These are phyloP conservation scores for Holcopasites calliopsidis DNA, from an alignment of 1,140 invertebrate genomes.

Conservation along the genomic window DNA sequence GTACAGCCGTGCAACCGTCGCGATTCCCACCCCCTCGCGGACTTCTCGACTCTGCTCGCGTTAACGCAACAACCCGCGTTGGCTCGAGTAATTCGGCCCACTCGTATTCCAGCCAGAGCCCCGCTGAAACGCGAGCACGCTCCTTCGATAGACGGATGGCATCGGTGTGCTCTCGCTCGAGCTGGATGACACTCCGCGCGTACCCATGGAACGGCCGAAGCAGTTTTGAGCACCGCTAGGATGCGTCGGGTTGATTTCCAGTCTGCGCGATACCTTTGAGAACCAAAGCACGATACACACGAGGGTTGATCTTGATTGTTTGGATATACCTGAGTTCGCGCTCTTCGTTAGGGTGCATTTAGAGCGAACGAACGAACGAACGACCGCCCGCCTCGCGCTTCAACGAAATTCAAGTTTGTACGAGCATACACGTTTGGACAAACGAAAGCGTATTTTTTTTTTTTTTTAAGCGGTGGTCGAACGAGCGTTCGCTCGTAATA, in stretches of 20 bases:
- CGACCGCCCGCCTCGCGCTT: too few species aligned
- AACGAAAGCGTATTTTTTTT: too few species aligned
- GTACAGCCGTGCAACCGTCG: background rate
- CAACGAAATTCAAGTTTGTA: too few species aligned
- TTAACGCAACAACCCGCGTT: slow-evolving; percentile 25
- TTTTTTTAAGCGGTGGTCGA: background rate
- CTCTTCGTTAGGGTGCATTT: too few species aligned
- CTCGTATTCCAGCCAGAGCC: slow-evolving; percentile 54
- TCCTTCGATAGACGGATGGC: slow-evolving; percentile 33
- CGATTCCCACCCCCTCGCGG: background rate
- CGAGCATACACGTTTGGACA: too few species aligned
- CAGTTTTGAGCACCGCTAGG: slow-evolving; percentile 6
- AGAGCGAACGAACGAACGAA: too few species aligned
- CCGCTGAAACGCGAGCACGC: slow-evolving; percentile 20
- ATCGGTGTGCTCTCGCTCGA: slow-evolving; percentile 9
- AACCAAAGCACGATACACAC: too few species aligned
- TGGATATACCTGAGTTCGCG: too few species aligned
- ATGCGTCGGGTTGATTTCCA: too few species aligned
- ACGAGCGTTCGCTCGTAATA: background rate
- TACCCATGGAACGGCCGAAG: background rate
- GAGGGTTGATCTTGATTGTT: too few species aligned
- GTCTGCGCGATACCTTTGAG: too few species aligned
- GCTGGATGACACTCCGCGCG: background rate
- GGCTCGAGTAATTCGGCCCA: slow-evolving; percentile 37
- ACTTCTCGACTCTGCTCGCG: slow-evolving; percentile 22